Conservation (phyloP, 2,797 vertebrate genomes). For the Ptychobarbus kaznakovi region DNA sequence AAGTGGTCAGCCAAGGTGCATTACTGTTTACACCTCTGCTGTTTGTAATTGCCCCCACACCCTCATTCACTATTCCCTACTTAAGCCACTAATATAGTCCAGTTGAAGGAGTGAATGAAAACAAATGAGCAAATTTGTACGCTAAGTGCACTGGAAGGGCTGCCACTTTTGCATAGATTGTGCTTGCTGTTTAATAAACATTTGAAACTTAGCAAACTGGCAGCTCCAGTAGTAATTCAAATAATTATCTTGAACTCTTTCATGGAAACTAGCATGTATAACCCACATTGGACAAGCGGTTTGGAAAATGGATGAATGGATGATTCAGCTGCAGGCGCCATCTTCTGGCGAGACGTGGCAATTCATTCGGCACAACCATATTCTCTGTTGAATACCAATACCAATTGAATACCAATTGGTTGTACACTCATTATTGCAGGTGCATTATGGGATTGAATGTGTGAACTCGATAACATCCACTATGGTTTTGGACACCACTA, state of each 20-base stretch:
- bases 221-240: background rate
- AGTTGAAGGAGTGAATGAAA: background rate
- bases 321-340: background rate
- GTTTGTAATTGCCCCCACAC: background rate
- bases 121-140: background rate
- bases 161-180: background rate
- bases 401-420: background rate
- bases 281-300: background rate
- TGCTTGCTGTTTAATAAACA: background rate
- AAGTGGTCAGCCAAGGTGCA: background rate
- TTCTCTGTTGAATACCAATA: background rate
- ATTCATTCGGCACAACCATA: background rate
- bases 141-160: background rate
- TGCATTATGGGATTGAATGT: background rate
- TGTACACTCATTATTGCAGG: background rate
- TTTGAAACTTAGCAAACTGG: background rate
- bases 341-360: background rate
- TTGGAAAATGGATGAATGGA: background rate
- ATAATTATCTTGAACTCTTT: background rate
- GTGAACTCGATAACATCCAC: background rate
- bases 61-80: background rate
- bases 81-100: background rate
- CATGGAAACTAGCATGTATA: background rate
- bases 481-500: background rate
- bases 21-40: background rate